Conservation (phyloP, 2,797 vertebrate species). For the Cichlasoma orientale region DNA sequence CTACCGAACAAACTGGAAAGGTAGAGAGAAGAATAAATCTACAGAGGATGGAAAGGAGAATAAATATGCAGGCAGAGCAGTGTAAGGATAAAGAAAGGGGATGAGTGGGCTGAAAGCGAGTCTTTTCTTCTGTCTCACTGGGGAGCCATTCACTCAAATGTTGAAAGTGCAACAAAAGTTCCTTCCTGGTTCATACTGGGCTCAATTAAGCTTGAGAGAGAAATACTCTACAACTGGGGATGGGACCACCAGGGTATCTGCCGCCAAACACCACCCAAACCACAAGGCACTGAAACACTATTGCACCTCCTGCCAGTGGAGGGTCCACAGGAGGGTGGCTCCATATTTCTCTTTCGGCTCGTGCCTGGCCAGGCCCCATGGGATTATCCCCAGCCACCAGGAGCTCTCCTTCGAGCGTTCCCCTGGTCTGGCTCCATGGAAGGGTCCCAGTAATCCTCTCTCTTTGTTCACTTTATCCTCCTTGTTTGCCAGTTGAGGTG, state of each 20-base stretch:
- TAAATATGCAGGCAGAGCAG: slow-evolving; percentile 13
- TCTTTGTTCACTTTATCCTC: no score
- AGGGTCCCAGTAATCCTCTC: no score
- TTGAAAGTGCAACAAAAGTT: slow-evolving; percentile 63
- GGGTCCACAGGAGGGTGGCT: neutral
- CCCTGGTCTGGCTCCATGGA: no score
- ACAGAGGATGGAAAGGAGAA: slow-evolving; percentile 7
- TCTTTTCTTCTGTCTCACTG: slow-evolving; percentile 21
- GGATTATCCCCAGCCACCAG: neutral
- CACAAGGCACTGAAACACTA: neutral
- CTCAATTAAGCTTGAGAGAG: slow-evolving; percentile 36
- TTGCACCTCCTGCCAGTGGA: neutral
- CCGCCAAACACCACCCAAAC: no score
- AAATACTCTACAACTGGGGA: neutral
- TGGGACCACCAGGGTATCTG: neutral
- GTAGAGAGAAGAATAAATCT: slow-evolving; percentile 30
- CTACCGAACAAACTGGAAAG: slow-evolving; percentile 28
- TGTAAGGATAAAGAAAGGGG: slow-evolving; percentile 32
- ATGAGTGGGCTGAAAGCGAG: slow-evolving; percentile 37
- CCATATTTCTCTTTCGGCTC: neutral
- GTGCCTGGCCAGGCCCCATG: neutral
- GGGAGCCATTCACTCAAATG: slow-evolving; percentile 55
- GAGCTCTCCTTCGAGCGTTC: neutral
- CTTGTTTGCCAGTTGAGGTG: neutral
- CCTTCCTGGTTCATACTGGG: slow-evolving; percentile 46